Conservation (phyloP, 2,113 vertebrate species). For the Heloderma charlesbogerti region DNA sequence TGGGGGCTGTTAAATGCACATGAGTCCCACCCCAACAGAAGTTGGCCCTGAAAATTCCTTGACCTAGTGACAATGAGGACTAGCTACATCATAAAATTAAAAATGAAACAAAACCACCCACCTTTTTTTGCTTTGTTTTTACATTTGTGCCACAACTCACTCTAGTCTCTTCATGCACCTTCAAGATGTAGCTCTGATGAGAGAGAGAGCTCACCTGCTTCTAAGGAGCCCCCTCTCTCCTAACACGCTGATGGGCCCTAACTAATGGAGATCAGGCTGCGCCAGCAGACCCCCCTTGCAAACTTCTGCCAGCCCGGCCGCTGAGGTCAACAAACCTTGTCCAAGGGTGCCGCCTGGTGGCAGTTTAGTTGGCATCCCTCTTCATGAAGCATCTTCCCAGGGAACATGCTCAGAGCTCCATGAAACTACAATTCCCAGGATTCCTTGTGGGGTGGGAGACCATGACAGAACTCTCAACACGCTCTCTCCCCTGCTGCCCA, state of each 20-base stretch:
- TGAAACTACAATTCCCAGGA: background rate
- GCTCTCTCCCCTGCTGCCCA: too few relatives aligned
- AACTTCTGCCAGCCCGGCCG: background rate
- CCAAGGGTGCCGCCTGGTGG: background rate
- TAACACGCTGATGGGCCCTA: background rate
- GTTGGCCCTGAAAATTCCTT: background rate
- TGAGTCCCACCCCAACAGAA: too few relatives aligned
- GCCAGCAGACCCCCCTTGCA: background rate
- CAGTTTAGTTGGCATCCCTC: background rate
- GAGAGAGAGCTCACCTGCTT: background rate
- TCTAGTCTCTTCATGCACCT: background rate
- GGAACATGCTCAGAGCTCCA: background rate
- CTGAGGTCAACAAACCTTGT: background rate
- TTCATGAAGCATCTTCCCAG: background rate
- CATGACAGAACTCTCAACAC: too few relatives aligned
- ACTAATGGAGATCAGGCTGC: background rate
- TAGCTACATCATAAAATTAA: background rate
- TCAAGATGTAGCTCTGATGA: background rate
- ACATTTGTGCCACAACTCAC: background rate
- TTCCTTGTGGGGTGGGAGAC: too few relatives aligned
- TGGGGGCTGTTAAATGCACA: too few relatives aligned
- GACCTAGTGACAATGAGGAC: background rate
- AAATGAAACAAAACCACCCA: too few relatives aligned
- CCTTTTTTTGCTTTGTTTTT: background rate
- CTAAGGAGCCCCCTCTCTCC: rapidly evolving